Base-by-base conservation (phyloP, 2,888 invertebrate species). In the Dasysyrphus albostriatus region DNA sequence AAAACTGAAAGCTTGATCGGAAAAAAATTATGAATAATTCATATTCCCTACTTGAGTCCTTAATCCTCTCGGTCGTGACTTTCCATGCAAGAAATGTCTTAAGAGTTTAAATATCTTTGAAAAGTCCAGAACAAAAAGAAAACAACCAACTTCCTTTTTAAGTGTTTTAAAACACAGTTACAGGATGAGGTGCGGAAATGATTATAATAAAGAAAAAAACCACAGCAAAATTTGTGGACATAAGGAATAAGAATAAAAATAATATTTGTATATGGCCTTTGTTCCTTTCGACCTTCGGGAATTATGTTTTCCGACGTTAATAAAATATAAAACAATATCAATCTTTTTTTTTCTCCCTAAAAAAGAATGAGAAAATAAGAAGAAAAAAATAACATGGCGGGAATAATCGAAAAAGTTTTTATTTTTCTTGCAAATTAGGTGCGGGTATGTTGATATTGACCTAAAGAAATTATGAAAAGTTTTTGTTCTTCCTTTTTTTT, bases 31-130 rank as follows among this genome's bases (percentile, higher is more conserved):
- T 69, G 54, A 69, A 69, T 69, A 54, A 69, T 69, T 69, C 54
- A 69, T 54, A 69, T 39, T 39, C 29, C 14, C 37, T 10, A 29
- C 54, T 69, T 29, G 42, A 24, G 39, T 69, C 39, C 69, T 54
- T 69, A 37, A 39, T 69, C 34, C 67, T 37, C 24, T 34, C 37
- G 44, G 49, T 69, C 69, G 51, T 69, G 69, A 69, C 54, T 54
- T 69, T 69, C 39, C 80, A 84, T 67, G 72, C 80, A 56, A 80
- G 32, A 49, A 69, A 61, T 77, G 59, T 69, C 69, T 73, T 69
- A 77, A 77, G 37, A 65, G 59, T 67, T 61, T 65, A 49, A 77
- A 77, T 78, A 79, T 70, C 65, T 67, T 32, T 58, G 56, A 78
- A 70, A 85, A 74, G 70, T 74, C 63, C 47, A 47, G 67, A 16